A percentile compares a stretch with the other conserved stretches of the same genome.
phyloP scores from a whole-genome alignment of 2,797 vertebrate species.

The Avahi laniger region DNA sequence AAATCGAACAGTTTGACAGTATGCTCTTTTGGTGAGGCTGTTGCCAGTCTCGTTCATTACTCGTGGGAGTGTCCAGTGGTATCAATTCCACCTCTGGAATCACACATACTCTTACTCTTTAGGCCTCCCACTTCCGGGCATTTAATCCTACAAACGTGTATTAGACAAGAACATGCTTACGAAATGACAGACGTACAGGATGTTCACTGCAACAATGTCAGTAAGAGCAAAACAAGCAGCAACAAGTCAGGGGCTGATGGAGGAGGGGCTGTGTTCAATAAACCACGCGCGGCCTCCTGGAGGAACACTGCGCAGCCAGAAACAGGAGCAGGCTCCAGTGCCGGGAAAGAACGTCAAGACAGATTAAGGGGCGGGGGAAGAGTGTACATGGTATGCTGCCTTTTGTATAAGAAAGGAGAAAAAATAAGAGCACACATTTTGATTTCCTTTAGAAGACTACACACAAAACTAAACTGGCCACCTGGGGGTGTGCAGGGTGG shows the following conservation, averaged over 20 bases:
- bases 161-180: background rate
- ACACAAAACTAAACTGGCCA: background rate
- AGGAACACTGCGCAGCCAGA: background rate
- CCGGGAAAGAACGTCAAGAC: background rate
- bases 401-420: background rate
- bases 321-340: background rate
- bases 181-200: background rate
- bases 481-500: background rate
- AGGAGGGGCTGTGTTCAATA: no score
- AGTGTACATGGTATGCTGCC: background rate
- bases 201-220: background rate
- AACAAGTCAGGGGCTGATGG: no score
- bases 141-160: background rate
- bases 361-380: background rate
- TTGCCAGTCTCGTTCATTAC: background rate
- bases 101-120: background rate
- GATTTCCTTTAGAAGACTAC: background rate
- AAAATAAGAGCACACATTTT: background rate
- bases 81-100: background rate
- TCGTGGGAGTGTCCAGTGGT: no score
- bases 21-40: background rate
- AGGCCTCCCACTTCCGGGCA: background rate
- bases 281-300: rapidly evolving
- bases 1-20: background rate
- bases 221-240: background rate